Percentiles rank a stretch among this genome's conserved stretches.
Evolutionary conservation across 2,113 vertebrate species (phyloP).

Genomic region (Miniopterus natalensis): DNA sequence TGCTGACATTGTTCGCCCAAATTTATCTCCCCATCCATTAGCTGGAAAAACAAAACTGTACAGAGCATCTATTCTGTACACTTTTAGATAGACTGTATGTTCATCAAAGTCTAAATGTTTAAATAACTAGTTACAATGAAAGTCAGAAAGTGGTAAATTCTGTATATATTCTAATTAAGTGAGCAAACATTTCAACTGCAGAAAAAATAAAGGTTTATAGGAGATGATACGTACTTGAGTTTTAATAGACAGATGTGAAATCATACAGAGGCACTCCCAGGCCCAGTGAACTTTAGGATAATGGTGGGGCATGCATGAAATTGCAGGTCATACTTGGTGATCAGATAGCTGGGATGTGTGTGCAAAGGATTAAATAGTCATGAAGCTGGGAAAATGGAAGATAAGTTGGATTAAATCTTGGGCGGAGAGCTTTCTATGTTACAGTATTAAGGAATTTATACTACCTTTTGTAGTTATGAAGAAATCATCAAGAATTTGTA

Average conservation of each 20-base stretch:
- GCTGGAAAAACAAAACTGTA: not conserved
- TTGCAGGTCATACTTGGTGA: not conserved
- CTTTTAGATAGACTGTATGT: not conserved
- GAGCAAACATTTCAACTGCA: not conserved
- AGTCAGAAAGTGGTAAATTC: not conserved
- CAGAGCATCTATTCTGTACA: not conserved
- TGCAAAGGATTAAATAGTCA: not conserved
- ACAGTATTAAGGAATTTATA: not conserved
- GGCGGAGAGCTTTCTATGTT: not conserved
- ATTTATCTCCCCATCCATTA: not conserved
- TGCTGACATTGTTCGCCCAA: not conserved
- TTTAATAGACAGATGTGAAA: not conserved
- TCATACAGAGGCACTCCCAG: not conserved
- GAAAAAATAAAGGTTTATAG: not conserved
- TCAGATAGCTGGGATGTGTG: not conserved
- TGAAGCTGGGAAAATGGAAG: not conserved
- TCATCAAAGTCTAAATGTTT: not conserved
- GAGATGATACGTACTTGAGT: not conserved
- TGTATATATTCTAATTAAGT: slow-evolving; percentile 19
- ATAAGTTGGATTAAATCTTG: not conserved
- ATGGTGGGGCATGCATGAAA: not conserved
- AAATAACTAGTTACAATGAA: not conserved
- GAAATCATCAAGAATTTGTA: not conserved
- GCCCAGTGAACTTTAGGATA: not conserved
- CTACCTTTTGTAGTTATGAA: not conserved